phyloP scores from a whole-genome alignment of 2,888 invertebrate species.

The Drosophila kanekoi region DNA sequence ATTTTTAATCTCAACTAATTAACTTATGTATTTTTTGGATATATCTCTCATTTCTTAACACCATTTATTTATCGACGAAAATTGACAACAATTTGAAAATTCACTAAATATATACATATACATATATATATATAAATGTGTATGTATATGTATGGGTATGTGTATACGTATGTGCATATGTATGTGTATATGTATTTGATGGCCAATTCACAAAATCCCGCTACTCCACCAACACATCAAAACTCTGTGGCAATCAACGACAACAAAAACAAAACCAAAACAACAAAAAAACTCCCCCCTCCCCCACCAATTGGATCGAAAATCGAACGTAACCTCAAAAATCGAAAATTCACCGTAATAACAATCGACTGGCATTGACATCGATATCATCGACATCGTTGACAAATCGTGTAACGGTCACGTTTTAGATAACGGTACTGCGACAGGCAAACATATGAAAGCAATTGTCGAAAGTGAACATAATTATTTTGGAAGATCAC shows the following conservation, averaged over 20 bases:
- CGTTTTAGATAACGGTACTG: conserved; percentile 65
- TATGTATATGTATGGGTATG: conserved; percentile 5
- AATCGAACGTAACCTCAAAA: conserved; percentile 29
- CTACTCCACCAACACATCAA: conserved; percentile 48
- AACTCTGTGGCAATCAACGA: conserved; percentile 30
- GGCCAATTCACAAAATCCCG: conserved; percentile 60
- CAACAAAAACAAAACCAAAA: conserved; percentile 32
- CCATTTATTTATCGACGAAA: conserved; percentile 40
- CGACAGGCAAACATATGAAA: conserved; percentile 74
- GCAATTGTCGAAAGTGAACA: conserved; percentile 82
- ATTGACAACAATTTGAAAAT: conserved; percentile 37
- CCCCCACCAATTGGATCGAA: conserved; percentile 44
- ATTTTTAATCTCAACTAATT: conserved; percentile 36
- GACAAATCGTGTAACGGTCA: conserved; percentile 22
- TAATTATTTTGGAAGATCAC: conserved; percentile 69
- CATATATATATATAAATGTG: conserved; percentile 38
- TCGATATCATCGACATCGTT: conserved; percentile 32
- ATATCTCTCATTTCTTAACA: conserved; percentile 51
- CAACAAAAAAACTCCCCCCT: conserved; percentile 9
- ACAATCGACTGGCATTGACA: conserved; percentile 29
- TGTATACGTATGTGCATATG: conserved; percentile 40
- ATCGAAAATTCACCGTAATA: conserved; percentile 36
- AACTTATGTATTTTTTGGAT: conserved; percentile 54
- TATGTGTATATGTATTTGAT: conserved; percentile 47
- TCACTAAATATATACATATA: conserved; percentile 18